These are phyloP conservation scores for Austrolebias charrua DNA, from an alignment of 2,797 vertebrate species.

Conservation along the genomic window DNA sequence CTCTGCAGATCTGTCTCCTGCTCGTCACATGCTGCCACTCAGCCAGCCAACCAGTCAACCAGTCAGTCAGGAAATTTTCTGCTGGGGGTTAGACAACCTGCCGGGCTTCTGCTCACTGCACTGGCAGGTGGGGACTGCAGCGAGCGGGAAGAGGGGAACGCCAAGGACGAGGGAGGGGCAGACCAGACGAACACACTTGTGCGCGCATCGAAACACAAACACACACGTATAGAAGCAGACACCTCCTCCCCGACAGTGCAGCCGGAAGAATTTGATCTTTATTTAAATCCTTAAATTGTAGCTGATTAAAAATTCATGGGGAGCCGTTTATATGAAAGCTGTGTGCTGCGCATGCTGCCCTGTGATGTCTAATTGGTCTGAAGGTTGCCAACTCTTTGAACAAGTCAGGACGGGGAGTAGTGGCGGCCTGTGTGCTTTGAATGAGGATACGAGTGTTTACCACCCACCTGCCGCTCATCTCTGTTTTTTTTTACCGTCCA, in stretches of 20 bases:
- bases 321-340: constrained; percentile 76
- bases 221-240: constrained; percentile 48
- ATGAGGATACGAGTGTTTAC: constrained; percentile 75
- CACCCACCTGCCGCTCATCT: constrained; percentile 60
- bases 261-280: constrained; percentile 80
- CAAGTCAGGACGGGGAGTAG: constrained; percentile 73
- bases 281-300: constrained; percentile 83
- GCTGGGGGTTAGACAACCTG: constrained; percentile 74
- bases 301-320: constrained; percentile 80
- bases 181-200: constrained; percentile 68
- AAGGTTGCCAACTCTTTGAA: constrained; percentile 82
- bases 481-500: constrained; percentile 18
- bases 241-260: constrained; percentile 62
- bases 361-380: constrained; percentile 83
- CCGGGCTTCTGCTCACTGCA: constrained; percentile 66
- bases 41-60: constrained; percentile 67
- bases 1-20: constrained; percentile 75
- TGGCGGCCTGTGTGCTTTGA: constrained; percentile 67
- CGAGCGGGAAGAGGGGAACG: constrained; percentile 33
- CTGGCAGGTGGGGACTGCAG: constrained; percentile 68
- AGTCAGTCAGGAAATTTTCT: constrained; percentile 75
- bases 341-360: constrained; percentile 71
- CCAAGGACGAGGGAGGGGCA: constrained; percentile 40
- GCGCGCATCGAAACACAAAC: constrained; percentile 55
- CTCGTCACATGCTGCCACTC: constrained; percentile 77